phyloP scores from a whole-genome alignment of 2,797 vertebrate genomes.

The Helarctos malayanus region DNA sequence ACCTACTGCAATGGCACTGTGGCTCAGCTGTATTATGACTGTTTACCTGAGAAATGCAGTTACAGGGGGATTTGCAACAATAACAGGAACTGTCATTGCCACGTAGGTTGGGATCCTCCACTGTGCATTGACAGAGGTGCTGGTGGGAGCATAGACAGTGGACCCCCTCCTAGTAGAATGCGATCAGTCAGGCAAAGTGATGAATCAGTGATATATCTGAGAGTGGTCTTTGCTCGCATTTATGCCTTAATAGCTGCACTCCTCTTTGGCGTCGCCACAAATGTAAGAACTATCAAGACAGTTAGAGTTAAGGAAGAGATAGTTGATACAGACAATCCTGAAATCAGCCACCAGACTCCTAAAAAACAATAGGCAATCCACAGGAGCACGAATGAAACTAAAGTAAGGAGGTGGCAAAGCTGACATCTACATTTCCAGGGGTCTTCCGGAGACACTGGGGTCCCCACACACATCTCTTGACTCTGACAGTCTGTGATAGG shows the following conservation, averaged over 20 bases:
- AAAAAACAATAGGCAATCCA: too few relatives aligned
- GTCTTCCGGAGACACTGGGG: fast-evolving
- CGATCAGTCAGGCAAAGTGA: fast-evolving
- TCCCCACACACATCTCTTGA: fast-evolving
- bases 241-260: fast-evolving
- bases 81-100: conserved; percentile 73
- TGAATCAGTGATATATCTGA: fast-evolving
- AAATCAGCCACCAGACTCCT: too few relatives aligned
- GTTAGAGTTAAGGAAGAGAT: background rate
- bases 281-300: too few relatives aligned
- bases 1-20: background rate
- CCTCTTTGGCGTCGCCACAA: too few relatives aligned
- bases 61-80: background rate
- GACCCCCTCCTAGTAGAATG: background rate
- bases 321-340: too few relatives aligned
- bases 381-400: too few relatives aligned
- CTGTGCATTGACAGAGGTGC: background rate
- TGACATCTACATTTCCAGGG: background rate
- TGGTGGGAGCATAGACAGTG: conserved; percentile 37
- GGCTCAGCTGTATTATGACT: background rate
- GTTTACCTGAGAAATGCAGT: background rate
- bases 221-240: background rate
- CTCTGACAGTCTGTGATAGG: too few relatives aligned
- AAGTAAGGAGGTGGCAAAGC: fast-evolving
- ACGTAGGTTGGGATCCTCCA: conserved; percentile 75